Conservation (phyloP, 1,140 invertebrate species). For the Nasonia giraulti region DNA sequence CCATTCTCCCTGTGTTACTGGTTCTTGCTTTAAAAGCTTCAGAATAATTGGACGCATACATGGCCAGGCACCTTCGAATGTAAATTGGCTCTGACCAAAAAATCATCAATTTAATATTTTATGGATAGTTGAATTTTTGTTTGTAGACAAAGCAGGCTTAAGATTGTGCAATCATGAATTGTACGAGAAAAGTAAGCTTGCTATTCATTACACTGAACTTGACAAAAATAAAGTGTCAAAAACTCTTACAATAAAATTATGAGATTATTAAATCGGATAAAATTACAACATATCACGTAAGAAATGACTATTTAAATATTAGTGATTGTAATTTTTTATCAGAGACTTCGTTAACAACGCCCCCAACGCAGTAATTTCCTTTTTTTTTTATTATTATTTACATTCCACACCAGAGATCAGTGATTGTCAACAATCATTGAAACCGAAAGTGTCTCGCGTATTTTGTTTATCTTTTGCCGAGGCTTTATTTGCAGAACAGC, state of each 20-base stretch:
- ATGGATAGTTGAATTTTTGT: neutral
- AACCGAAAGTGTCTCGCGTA: neutral
- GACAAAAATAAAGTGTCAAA: too few species aligned
- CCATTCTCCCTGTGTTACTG: constrained; percentile 96
- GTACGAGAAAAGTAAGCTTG: too few species aligned
- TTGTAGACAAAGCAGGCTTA: too few species aligned
- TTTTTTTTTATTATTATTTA: neutral
- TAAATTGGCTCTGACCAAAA: constrained; percentile 75
- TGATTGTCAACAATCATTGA: neutral
- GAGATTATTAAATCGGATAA: too few species aligned
- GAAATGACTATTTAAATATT: too few species aligned
- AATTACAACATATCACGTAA: too few species aligned
- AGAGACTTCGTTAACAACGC: neutral
- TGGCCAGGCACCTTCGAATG: constrained; percentile 97
- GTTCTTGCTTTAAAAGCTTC: constrained; percentile 93
- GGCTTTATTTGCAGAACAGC: neutral
- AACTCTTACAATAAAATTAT: too few species aligned
- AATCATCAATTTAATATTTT: neutral
- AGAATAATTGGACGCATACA: constrained; percentile 93
- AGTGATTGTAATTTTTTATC: too few species aligned
- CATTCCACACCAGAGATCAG: neutral
- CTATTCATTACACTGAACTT: too few species aligned
- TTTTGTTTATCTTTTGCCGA: neutral
- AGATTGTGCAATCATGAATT: too few species aligned
- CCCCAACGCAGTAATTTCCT: neutral